Conservation (phyloP, 2,888 invertebrate species). For the Axea sp. region DNA sequence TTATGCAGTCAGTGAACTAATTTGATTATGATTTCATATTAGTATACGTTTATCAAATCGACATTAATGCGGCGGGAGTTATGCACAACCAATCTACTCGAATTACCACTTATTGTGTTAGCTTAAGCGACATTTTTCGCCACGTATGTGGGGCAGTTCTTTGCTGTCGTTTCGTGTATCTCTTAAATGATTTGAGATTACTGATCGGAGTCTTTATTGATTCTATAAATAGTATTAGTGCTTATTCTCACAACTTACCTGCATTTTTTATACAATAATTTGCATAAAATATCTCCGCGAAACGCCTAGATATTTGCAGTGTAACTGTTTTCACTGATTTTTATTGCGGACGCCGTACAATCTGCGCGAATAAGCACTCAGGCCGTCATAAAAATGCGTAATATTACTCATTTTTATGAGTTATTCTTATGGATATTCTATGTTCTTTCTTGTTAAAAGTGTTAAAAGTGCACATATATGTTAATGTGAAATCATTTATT, state of each 20-base stretch:
- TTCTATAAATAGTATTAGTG: constrained; percentile 12
- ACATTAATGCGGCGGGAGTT: constrained; percentile 36
- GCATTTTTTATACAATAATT: constrained; percentile 16
- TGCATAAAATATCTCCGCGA: constrained; percentile 15
- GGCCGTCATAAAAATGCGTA: constrained; percentile 25
- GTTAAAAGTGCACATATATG: no score
- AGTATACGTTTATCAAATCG: constrained; percentile 29
- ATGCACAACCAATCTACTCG: constrained; percentile 37
- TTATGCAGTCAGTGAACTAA: constrained; percentile 25
- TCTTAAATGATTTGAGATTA: not conserved
- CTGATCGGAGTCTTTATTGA: not conserved
- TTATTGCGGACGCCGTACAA: constrained; percentile 2
- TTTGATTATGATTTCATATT: constrained; percentile 36
- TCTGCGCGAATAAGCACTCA: constrained; percentile 31
- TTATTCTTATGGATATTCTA: constrained; percentile 26
- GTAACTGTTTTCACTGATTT: constrained; percentile 30
- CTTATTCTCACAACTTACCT: constrained; percentile 23
- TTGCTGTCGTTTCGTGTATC: constrained; percentile 29
- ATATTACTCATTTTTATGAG: constrained; percentile 15
- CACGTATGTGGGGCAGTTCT: constrained; percentile 2
- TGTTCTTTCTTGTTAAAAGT: no score
- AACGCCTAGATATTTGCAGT: constrained; percentile 17
- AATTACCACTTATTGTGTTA: constrained; percentile 39
- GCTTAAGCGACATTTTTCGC: constrained; percentile 32
- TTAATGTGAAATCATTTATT: no score